These are phyloP conservation scores for Babylonia areolata DNA, from an alignment of 1,140 invertebrate genomes.

Conservation along the genomic window DNA sequence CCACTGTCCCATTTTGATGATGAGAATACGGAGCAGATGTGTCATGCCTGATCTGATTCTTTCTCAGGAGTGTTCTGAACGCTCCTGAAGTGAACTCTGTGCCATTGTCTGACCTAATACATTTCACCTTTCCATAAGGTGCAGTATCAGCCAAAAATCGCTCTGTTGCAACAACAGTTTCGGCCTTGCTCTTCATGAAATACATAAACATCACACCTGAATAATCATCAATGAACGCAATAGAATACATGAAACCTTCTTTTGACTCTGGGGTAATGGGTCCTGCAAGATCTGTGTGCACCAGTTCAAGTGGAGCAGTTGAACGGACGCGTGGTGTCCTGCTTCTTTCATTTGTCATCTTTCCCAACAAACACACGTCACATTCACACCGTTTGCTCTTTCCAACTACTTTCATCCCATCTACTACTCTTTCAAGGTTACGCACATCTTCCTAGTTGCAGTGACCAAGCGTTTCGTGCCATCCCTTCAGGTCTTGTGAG, in stretches of 20 bases:
- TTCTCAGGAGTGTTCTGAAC: background rate
- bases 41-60: background rate
- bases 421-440: background rate
- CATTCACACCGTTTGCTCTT: background rate
- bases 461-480: background rate
- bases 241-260: background rate
- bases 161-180: background rate
- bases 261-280: background rate
- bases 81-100: background rate
- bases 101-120: slow-evolving; percentile 3
- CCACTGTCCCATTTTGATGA: too few species aligned
- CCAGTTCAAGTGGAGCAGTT: background rate
- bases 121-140: slow-evolving; percentile 6
- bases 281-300: background rate
- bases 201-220: background rate
- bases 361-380: background rate
- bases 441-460: background rate
- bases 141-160: slow-evolving; percentile 1
- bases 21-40: background rate
- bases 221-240: background rate
- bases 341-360: slow-evolving; percentile 1
- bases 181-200: background rate
- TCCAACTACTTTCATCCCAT: background rate
- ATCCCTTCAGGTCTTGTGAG: background rate
- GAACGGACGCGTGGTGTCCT: background rate